A percentile compares a stretch with the other conserved stretches of the same genome.
phyloP scores from a whole-genome alignment of 2,113 vertebrate genomes.

The Irena cyanogastra region DNA sequence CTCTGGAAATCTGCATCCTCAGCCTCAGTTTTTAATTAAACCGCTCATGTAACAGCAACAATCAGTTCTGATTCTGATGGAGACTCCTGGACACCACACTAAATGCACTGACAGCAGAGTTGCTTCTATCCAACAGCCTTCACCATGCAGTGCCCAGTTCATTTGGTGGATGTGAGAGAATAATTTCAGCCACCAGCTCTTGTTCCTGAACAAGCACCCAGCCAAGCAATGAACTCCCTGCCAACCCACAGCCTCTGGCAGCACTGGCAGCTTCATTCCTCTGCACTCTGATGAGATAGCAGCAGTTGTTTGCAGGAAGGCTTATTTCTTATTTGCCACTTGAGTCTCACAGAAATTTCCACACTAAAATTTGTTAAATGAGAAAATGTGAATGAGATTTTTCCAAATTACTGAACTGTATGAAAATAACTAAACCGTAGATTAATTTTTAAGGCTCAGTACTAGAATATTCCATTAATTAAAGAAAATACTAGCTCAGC shows the following conservation, averaged over 20 bases:
- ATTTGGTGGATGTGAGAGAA: fast-evolving
- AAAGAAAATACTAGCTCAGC: not conserved
- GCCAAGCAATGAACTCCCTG: not conserved
- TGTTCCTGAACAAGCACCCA: not conserved
- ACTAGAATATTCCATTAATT: not conserved
- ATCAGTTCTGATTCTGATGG: not conserved
- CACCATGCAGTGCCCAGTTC: not conserved
- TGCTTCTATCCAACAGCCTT: not conserved
- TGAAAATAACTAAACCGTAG: not conserved
- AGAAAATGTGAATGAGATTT: not conserved
- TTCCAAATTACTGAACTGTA: not conserved
- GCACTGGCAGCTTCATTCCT: not conserved
- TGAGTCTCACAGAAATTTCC: not conserved
- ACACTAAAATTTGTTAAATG: not conserved
- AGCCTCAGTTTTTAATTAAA: not conserved
- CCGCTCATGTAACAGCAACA: not conserved
- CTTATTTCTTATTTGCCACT: not conserved
- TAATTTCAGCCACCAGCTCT: not conserved
- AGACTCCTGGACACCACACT: not conserved
- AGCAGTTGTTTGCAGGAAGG: not conserved
- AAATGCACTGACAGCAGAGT: not conserved
- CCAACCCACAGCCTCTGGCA: not conserved
- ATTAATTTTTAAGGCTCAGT: not conserved
- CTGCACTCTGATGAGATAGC: not conserved
- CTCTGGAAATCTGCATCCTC: not conserved